These are phyloP conservation scores for Pomatostomus ruficeps DNA, from an alignment of 2,113 vertebrate species.

Conservation along the genomic window DNA sequence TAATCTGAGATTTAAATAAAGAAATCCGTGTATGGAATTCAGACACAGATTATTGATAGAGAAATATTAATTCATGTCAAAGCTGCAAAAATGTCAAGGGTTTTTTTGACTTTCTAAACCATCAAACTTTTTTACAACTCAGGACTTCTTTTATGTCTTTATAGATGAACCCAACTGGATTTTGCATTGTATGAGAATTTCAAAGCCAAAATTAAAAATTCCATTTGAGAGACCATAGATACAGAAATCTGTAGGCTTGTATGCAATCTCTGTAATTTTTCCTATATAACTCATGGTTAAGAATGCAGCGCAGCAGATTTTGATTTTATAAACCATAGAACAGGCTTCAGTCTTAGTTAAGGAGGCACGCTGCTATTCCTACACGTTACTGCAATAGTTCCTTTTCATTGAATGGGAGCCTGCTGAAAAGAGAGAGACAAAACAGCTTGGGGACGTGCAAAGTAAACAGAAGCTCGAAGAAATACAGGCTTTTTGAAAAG, in stretches of 20 bases:
- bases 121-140: neutral
- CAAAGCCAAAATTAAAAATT: neutral
- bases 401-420: neutral
- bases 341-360: neutral
- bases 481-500: neutral
- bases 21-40: neutral
- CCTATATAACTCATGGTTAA: neutral
- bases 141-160: neutral
- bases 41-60: neutral
- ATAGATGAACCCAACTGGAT: neutral
- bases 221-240: neutral
- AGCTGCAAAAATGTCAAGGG: neutral
- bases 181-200: neutral
- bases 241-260: neutral
- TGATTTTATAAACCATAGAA: neutral
- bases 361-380: neutral
- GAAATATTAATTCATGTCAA: neutral
- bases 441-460: neutral
- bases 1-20: neutral
- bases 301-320: neutral
- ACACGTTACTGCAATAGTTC: neutral
- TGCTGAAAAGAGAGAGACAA: neutral
- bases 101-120: neutral
- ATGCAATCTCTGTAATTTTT: neutral
- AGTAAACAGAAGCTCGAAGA: neutral